Base-by-base conservation (phyloP, 2,797 vertebrate genomes). In the Hypotaenidia philippensis region DNA sequence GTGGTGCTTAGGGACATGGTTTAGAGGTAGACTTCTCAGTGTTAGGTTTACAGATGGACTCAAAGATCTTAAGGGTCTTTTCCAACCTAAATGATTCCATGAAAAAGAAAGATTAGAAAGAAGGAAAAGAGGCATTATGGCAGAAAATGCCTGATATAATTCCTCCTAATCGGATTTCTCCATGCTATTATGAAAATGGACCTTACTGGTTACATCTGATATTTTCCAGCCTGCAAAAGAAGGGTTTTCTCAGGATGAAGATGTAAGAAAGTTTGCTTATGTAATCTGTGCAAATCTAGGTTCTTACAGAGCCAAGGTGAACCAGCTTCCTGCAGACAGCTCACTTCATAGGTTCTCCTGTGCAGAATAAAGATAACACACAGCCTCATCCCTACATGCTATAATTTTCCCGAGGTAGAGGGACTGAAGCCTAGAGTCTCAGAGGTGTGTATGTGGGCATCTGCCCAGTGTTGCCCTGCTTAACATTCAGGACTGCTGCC, bases 301-400 rank as follows among this genome's bases (percentile, higher is more conserved):
- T 61, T 86, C 55, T 71, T 65, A 52, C 0, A 5, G 29, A 87
- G 32, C 27, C 31, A 27, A 74, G 11, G 6, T 15, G 19, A 89
- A 17, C 10, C 22, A 61, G 11, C 14, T 74, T 72, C 41, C 26
- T 59, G 23, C 40, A 84, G 36, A 31, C 18, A 60, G 11, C 55
- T 91, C 9, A 5, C 11, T 45, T 64, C 61, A 56, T 0, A 36
- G 25, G 11, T 64, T 66, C 41, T 53, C 7, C 31, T 13, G 18
- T 75, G 21, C 26, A 18, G 10, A 66, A 32, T 29, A 60, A 78
- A 49, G 34, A 11, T 41, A 53, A 79, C 18, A 10, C 22, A 36
- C 13, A 52, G 40, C 9, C 36, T 78, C 17, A 22, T n/a, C 60
- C 5, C 0, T 29, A 61, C 0, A 0, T 41, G 32, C 18, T 68